Evolutionary conservation across 2,113 vertebrate genomes (phyloP).

Genomic region (Lipophrys pholis): DNA sequence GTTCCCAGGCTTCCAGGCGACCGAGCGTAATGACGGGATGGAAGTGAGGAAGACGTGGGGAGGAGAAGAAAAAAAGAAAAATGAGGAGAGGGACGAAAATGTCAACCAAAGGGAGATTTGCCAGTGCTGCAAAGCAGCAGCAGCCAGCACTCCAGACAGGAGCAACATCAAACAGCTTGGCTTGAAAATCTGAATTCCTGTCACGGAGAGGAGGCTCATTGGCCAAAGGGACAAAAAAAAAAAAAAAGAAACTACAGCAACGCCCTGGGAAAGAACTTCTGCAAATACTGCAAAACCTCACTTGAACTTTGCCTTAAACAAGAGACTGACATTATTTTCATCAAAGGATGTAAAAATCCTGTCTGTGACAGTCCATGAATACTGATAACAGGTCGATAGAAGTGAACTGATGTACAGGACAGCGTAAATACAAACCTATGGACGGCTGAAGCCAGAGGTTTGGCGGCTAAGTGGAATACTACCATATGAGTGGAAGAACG

Average conservation of each 20-base stretch:
- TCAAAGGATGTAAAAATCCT: too few species aligned
- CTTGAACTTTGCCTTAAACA: constrained; percentile 2
- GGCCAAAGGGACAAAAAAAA: constrained; percentile 15
- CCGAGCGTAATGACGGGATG: constrained; percentile 59
- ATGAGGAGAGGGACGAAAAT: constrained; percentile 9
- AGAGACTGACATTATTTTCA: not conserved
- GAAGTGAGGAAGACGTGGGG: constrained; percentile 10
- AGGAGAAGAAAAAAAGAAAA: constrained; percentile 7
- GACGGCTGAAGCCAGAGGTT: too few species aligned
- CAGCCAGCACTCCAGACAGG: constrained; percentile 9
- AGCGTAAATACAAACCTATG: too few species aligned
- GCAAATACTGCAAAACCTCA: constrained; percentile 1
- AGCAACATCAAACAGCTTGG: constrained; percentile 30
- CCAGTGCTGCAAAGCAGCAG: constrained; percentile 2
- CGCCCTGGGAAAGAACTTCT: not conserved
- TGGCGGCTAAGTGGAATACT: too few species aligned
- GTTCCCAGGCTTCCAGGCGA: constrained; percentile 52
- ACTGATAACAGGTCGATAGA: too few species aligned
- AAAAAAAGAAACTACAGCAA: not conserved
- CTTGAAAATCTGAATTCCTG: constrained; percentile 26
- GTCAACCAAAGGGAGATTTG: constrained; percentile 33
- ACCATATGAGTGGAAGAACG: too few species aligned
- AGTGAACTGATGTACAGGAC: too few species aligned
- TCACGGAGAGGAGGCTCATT: constrained; percentile 9
- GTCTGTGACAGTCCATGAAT: too few species aligned